Evolutionary conservation across 2,888 invertebrate genomes (phyloP).

Genomic region (Acanthosepion lycidas): DNA sequence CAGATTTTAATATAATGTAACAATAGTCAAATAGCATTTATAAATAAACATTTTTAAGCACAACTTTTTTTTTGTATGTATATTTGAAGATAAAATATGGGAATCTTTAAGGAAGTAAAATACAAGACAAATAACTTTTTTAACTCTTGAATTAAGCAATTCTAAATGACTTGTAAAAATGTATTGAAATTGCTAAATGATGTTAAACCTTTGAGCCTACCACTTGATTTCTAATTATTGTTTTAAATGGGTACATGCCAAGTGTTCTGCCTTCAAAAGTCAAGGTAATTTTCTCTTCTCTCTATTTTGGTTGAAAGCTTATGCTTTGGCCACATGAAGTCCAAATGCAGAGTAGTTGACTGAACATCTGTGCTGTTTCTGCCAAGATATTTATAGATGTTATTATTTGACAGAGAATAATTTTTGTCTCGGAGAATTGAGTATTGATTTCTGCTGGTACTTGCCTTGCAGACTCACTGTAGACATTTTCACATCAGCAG

Average conservation of each 20-base stretch:
- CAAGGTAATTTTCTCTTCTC: background rate
- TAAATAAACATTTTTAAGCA: no score
- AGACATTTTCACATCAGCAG: conserved; percentile 1
- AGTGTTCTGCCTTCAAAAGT: background rate
- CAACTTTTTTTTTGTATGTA: no score
- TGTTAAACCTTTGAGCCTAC: background rate
- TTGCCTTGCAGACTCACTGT: background rate
- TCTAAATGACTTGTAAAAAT: background rate
- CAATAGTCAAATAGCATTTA: no score
- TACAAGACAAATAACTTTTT: no score
- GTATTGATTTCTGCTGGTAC: background rate
- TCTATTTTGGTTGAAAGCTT: background rate
- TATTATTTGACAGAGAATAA: background rate
- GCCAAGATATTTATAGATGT: conserved; percentile 6
- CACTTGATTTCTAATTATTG: background rate
- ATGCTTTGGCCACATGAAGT: background rate
- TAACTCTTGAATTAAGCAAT: background rate
- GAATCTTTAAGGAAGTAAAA: no score
- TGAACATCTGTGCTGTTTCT: conserved; percentile 14
- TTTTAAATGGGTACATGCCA: background rate
- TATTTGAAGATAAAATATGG: no score
- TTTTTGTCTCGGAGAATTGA: background rate
- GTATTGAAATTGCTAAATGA: background rate
- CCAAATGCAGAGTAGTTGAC: background rate
- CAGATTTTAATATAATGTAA: no score